Conservation (phyloP, 1,140 invertebrate genomes). For the Papilio machaon region DNA sequence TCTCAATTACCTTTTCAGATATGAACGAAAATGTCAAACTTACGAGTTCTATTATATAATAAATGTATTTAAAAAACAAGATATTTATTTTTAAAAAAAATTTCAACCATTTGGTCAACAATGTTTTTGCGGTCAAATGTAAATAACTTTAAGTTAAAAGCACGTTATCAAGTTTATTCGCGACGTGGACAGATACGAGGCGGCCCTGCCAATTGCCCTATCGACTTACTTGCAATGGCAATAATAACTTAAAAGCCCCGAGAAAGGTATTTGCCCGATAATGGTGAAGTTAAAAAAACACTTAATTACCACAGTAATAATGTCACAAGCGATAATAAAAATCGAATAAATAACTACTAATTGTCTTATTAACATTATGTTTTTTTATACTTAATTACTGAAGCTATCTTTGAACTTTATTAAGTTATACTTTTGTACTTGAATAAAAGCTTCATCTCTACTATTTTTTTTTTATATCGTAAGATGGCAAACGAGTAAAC, state of each 20-base stretch:
- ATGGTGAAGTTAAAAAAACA: conserved; percentile 4
- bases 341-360: neutral
- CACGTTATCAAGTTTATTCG: conserved; percentile 24
- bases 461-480: no score
- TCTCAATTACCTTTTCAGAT: no score
- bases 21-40: no score
- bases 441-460: neutral
- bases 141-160: conserved; percentile 28
- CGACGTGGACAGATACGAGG: conserved; percentile 28
- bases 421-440: neutral
- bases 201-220: conserved; percentile 4
- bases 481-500: no score
- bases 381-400: neutral
- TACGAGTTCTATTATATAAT: no score
- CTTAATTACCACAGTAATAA: conserved; percentile 7
- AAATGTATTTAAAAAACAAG: neutral
- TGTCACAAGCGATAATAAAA: neutral
- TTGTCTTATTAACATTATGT: neutral
- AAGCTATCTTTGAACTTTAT: neutral
- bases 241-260: conserved; percentile 21
- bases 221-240: neutral
- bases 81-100: conserved; percentile 19
- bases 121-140: conserved; percentile 28
- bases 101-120: neutral
- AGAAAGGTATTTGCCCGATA: neutral